phyloP scores from a whole-genome alignment of 2,888 invertebrate genomes.

The Andrena camellia region DNA sequence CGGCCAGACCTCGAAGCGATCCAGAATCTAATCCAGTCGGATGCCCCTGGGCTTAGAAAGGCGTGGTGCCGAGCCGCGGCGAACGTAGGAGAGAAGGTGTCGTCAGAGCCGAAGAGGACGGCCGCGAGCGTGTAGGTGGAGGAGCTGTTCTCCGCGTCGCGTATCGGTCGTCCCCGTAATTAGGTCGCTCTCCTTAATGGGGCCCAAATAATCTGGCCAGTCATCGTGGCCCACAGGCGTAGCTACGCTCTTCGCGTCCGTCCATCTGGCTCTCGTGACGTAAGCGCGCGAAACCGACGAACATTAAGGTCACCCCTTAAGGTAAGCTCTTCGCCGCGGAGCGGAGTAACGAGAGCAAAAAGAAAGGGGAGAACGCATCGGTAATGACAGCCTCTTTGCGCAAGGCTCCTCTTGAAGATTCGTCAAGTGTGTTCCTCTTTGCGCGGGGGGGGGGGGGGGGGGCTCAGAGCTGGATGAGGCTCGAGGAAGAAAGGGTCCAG shows the following conservation, averaged over 20 bases:
- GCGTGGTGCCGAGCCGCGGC: constrained; percentile 73
- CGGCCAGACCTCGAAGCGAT: constrained; percentile 63
- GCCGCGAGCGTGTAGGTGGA: constrained; percentile 63
- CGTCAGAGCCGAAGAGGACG: constrained; percentile 68
- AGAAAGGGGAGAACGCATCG: constrained; percentile 32
- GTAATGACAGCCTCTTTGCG: constrained; percentile 31
- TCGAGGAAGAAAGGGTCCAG: background rate
- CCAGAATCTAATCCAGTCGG: constrained; percentile 74
- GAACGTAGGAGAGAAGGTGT: constrained; percentile 71
- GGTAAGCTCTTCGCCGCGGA: constrained; percentile 11
- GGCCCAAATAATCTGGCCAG: constrained; percentile 58
- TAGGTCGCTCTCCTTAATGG: constrained; percentile 61
- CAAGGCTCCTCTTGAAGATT: constrained; percentile 14
- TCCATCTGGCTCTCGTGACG: constrained; percentile 43
- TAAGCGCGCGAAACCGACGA: constrained; percentile 41
- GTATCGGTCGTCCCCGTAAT: constrained; percentile 47
- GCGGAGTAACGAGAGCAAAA: constrained; percentile 1
- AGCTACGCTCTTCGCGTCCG: constrained; percentile 40
- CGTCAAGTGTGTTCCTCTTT: background rate
- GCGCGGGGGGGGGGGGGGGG: too few species aligned
- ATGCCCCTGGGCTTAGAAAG: constrained; percentile 84
- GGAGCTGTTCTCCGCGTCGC: constrained; percentile 30
- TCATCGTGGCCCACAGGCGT: constrained; percentile 39
- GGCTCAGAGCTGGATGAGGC: background rate
- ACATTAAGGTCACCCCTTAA: constrained; percentile 61